These are phyloP conservation scores for Seriola quinqueradiata DNA, from an alignment of 2,113 vertebrate species.

Conservation along the genomic window DNA sequence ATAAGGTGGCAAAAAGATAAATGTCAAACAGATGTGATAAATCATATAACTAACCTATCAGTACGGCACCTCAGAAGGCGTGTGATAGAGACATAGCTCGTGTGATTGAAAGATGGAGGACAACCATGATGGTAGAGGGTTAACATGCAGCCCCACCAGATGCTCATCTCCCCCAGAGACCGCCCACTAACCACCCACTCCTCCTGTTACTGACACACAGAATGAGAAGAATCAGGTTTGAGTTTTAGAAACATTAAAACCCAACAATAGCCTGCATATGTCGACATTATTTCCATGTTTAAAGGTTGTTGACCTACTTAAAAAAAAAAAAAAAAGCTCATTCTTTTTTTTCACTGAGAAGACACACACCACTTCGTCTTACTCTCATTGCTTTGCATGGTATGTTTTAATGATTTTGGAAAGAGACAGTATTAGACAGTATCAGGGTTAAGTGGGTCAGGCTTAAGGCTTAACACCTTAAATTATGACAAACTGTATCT, in stretches of 20 bases:
- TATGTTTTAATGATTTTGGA: conserved; percentile 54
- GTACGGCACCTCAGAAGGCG: neutral
- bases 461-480: conserved; percentile 21
- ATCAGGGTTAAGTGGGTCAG: conserved; percentile 49
- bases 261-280: conserved; percentile 66
- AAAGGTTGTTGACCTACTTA: conserved; percentile 83
- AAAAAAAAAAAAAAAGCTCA: neutral
- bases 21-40: neutral
- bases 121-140: conserved; percentile 55
- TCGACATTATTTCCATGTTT: conserved; percentile 72
- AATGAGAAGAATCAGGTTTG: conserved; percentile 75
- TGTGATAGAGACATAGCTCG: conserved; percentile 50
- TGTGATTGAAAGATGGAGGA: conserved; percentile 57
- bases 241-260: conserved; percentile 79
- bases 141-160: conserved; percentile 75
- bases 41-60: neutral
- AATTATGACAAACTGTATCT: conserved; percentile 5
- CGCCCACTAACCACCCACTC: conserved; percentile 74
- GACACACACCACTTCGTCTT: conserved; percentile 47
- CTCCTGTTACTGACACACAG: conserved; percentile 70
- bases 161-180: conserved; percentile 74
- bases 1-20: neutral
- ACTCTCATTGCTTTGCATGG: conserved; percentile 22
- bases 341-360: conserved; percentile 56
- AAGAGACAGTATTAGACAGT: conserved; percentile 3